phyloP scores from a whole-genome alignment of 2,797 vertebrate genomes.

The Argentina silus region DNA sequence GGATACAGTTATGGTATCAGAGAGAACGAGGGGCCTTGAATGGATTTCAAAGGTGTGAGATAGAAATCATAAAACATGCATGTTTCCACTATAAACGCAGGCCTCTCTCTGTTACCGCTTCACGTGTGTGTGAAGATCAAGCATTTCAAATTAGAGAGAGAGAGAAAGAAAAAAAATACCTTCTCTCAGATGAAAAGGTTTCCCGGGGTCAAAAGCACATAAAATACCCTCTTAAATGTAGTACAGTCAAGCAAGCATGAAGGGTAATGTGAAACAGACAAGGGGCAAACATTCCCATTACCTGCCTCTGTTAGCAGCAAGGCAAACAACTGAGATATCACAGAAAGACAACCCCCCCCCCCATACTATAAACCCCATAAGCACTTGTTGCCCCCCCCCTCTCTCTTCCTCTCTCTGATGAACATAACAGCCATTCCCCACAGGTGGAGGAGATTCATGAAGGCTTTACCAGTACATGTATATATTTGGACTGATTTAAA shows the following conservation, averaged over 20 bases:
- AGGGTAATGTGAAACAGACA: conserved; percentile 66
- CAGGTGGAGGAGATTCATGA: not conserved
- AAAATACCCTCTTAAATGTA: conserved; percentile 65
- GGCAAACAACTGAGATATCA: conserved; percentile 41
- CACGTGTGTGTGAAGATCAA: conserved; percentile 57
- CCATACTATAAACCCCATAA: not conserved
- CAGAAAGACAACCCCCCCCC: conserved; percentile 7
- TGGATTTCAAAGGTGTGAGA: conserved; percentile 59
- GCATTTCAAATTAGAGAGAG: conserved; percentile 58
- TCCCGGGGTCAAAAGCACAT: conserved; percentile 67
- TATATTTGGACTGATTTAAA: not conserved
- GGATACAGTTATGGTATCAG: conserved; percentile 32
- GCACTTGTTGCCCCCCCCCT: not conserved
- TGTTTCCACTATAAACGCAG: conserved; percentile 34
- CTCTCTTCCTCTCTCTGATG: conserved; percentile 3
- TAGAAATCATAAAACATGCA: conserved; percentile 52
- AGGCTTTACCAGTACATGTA: not conserved
- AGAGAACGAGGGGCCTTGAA: conserved; percentile 16
- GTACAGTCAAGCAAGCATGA: conserved; percentile 53
- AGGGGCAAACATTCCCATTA: conserved; percentile 30
- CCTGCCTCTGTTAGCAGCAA: conserved; percentile 48
- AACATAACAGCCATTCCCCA: not conserved
- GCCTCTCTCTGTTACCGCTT: conserved; percentile 16
- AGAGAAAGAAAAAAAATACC: conserved; percentile 37
- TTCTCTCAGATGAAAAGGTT: conserved; percentile 65